These are phyloP conservation scores for Ispidina picta DNA, from an alignment of 2,797 vertebrate species.

Conservation along the genomic window DNA sequence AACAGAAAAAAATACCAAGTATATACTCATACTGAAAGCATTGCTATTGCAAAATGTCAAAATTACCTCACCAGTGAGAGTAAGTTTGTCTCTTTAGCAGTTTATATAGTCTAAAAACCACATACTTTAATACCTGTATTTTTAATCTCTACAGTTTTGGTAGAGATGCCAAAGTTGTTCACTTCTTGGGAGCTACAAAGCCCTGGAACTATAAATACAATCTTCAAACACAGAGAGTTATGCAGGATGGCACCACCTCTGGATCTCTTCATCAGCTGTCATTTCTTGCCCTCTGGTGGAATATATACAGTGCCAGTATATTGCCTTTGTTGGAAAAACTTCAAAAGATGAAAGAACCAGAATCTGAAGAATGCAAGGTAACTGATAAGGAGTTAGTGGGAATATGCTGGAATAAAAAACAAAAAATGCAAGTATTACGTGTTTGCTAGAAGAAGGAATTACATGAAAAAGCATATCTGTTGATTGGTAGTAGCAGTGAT, in stretches of 20 bases:
- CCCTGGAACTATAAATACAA: conserved; percentile 81
- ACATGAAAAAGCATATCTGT: not conserved
- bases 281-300: conserved; percentile 86
- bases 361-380: conserved; percentile 36
- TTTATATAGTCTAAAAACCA: not conserved
- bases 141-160: conserved; percentile 77
- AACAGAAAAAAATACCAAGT: not conserved
- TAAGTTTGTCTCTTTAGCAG: not conserved
- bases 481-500: not conserved
- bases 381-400: not conserved
- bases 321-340: conserved; percentile 54
- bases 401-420: not conserved
- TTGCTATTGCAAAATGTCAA: not conserved
- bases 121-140: not conserved
- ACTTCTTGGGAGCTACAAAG: conserved; percentile 84
- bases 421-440: not conserved
- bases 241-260: conserved; percentile 18
- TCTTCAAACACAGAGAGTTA: conserved; percentile 50
- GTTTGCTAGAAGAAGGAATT: not conserved
- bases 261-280: conserved; percentile 44
- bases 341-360: not conserved
- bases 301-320: conserved; percentile 70
- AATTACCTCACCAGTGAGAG: not conserved
- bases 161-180: conserved; percentile 83
- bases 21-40: not conserved